A percentile compares a stretch with the other conserved stretches of the same genome.
These are phyloP conservation scores for Sycophila texana DNA, from an alignment of 2,888 invertebrate genomes.

Conservation along the genomic window DNA sequence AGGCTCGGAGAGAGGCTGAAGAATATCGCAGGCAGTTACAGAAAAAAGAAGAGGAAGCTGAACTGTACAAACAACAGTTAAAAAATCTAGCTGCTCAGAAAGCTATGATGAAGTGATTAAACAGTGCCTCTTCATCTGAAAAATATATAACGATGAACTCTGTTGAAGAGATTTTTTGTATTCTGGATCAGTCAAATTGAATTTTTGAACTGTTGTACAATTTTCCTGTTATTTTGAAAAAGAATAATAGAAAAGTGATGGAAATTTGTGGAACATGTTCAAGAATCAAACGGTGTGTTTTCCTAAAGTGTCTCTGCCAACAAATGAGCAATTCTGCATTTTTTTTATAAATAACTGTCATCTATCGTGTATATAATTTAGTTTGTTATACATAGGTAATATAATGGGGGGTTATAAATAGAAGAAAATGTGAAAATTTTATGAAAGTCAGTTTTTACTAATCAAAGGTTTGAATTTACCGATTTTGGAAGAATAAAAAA, in stretches of 20 bases:
- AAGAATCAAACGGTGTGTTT: conserved; percentile 42
- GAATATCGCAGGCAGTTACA: conserved; percentile 73
- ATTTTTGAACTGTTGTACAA: conserved; percentile 29
- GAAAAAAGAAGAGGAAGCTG: conserved; percentile 74
- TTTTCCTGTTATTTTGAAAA: conserved; percentile 22
- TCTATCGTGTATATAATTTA: conserved; percentile 50
- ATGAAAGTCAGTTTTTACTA: conserved; percentile 38
- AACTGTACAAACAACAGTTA: conserved; percentile 74
- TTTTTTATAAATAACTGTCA: conserved; percentile 48
- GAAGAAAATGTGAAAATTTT: conserved; percentile 30
- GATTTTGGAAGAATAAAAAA: conserved; percentile 36
- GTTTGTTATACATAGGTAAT: conserved; percentile 39
- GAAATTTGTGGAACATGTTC: conserved; percentile 21
- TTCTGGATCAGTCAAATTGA: conserved; percentile 47
- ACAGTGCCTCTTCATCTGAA: conserved; percentile 55
- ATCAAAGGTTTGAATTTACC: conserved; percentile 12
- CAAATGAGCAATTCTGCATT: conserved; percentile 42
- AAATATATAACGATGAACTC: conserved; percentile 39
- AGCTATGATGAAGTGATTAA: conserved; percentile 60
- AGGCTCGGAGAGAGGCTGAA: conserved; percentile 71
- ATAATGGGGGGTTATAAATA: conserved; percentile 15
- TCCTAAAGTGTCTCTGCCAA: conserved; percentile 32
- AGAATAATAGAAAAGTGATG: conserved; percentile 14
- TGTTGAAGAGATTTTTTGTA: conserved; percentile 16
- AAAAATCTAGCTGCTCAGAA: conserved; percentile 67